Evolutionary conservation across 2,113 vertebrate genomes (phyloP).

Genomic region (Anoura caudifer): DNA sequence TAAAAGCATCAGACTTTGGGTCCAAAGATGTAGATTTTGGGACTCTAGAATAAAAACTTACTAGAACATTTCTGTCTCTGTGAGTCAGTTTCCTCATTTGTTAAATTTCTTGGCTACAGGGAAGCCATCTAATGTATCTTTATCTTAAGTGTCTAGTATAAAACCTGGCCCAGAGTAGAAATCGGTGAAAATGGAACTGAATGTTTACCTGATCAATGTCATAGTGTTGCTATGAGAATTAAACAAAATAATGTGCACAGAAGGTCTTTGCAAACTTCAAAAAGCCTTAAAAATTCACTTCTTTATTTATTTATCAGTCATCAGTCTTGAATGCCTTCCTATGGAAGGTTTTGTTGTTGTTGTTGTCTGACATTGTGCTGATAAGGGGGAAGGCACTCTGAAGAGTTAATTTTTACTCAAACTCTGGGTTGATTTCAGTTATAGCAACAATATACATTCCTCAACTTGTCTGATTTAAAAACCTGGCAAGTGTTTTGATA

Average conservation of each 20-base stretch:
- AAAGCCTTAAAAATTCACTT: neutral
- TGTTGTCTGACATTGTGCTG: neutral
- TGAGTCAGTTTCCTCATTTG: constrained; percentile 22
- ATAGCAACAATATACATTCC: constrained; percentile 44
- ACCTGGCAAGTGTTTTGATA: constrained; percentile 47
- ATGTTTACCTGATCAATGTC: neutral
- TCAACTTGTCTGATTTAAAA: constrained; percentile 62
- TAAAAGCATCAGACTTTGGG: constrained; percentile 27
- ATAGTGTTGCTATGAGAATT: constrained; percentile 14
- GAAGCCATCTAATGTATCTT: constrained; percentile 1
- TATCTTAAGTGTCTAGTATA: neutral
- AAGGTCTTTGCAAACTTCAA: constrained; percentile 43
- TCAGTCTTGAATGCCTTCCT: constrained; percentile 32
- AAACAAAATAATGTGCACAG: constrained; percentile 34
- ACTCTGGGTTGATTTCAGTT: constrained; percentile 43
- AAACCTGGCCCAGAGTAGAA: neutral
- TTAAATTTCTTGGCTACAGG: neutral
- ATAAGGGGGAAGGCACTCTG: neutral
- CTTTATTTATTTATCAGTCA: constrained; percentile 54
- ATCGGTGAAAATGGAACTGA: neutral
- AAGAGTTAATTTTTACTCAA: constrained; percentile 65
- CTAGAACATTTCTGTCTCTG: neutral
- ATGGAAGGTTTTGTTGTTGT: neutral
- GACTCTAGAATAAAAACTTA: neutral
- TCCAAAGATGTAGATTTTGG: neutral